Evolutionary conservation across 2,888 invertebrate species (phyloP), one percentile per base, ranked within the genome.

Genomic region (Caenorhabditis sp.): DNA sequence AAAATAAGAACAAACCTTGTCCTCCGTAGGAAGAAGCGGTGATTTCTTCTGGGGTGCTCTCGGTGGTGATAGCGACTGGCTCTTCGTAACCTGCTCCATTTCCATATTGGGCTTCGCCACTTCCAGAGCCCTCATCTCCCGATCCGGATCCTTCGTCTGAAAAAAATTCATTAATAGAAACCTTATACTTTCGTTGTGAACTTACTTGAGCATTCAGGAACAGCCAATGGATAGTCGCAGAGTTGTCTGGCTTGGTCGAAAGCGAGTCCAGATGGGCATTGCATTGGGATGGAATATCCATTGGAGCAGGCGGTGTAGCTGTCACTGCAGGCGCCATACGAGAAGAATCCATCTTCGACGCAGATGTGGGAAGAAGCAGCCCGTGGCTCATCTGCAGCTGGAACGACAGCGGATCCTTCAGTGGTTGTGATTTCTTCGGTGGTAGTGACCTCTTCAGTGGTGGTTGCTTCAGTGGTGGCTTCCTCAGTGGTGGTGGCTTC

Each of bases 151-250:
- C 54, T 54, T 23, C 43, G 43, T n/a, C n/a, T n/a, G n/a, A n/a
- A n/a, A n/a, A n/a, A n/a, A n/a, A n/a, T n/a, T n/a, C n/a, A n/a
- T n/a, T n/a, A n/a, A n/a, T n/a, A n/a, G n/a, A n/a, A n/a, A n/a
- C n/a, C n/a, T n/a, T n/a, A n/a, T n/a, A n/a, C n/a, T n/a, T n/a
- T n/a, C n/a, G n/a, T n/a, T n/a, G n/a, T n/a, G n/a, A n/a, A n/a
- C n/a, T n/a, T n/a, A n/a, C n/a, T n/a, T n/a, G n/a, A n/a, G n/a
- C 76, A 76, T 31, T 76, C 76, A 43, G 69, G 60, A 23, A 76
- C 76, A 43, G 63, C 70, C 49, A 60, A 26, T 21, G 69, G 67
- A 56, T 72, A 72, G 43, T 72, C 76, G 25, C 76, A 76, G 36
- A 69, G 60, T 36, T 68, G 64, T 20, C 65, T 62, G 43, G 62